Percentiles rank a stretch among this genome's conserved stretches.
Evolutionary conservation across 2,113 vertebrate species (phyloP).

Genomic region (Channa argus): DNA sequence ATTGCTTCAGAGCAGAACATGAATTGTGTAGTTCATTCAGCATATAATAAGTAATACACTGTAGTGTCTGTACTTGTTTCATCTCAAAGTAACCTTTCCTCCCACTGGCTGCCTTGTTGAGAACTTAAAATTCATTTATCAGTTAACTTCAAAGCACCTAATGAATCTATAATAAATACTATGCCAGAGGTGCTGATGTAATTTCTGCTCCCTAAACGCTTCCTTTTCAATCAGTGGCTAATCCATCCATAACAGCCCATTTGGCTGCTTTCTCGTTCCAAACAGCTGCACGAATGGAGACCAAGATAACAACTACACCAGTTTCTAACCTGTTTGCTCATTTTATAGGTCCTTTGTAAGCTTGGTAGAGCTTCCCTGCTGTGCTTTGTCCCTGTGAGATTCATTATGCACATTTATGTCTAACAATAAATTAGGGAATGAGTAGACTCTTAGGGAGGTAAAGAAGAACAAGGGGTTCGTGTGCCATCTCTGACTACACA

Average conservation of each 20-base stretch:
- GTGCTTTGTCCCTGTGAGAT: slow-evolving; percentile 14
- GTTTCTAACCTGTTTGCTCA: slow-evolving; percentile 29
- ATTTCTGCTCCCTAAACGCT: slow-evolving; percentile 23
- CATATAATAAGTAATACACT: slow-evolving; percentile 1
- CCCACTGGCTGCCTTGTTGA: slow-evolving; percentile 30
- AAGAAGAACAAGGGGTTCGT: slow-evolving; percentile 1
- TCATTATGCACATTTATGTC: slow-evolving; percentile 25
- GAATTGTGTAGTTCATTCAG: slow-evolving; percentile 1
- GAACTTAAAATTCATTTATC: slow-evolving; percentile 48
- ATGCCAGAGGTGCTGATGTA: slow-evolving; percentile 3
- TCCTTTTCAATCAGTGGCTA: slow-evolving; percentile 43
- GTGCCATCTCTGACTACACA: slow-evolving; percentile 6
- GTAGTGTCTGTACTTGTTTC: background rate
- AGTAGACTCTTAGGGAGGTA: slow-evolving; percentile 13
- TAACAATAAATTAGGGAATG: slow-evolving; percentile 39
- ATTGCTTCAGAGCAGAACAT: background rate
- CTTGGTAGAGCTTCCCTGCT: slow-evolving; percentile 1
- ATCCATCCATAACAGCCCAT: slow-evolving; percentile 46
- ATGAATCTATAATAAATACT: slow-evolving; percentile 32
- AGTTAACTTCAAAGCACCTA: slow-evolving; percentile 34
- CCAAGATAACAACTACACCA: slow-evolving; percentile 30
- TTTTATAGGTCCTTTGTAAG: slow-evolving; percentile 18
- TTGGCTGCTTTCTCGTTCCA: slow-evolving; percentile 22
- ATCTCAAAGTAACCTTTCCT: slow-evolving; percentile 24
- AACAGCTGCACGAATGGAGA: slow-evolving; percentile 17